phyloP scores from a whole-genome alignment of 2,113 vertebrate species.

The Lamprotornis superbus region DNA sequence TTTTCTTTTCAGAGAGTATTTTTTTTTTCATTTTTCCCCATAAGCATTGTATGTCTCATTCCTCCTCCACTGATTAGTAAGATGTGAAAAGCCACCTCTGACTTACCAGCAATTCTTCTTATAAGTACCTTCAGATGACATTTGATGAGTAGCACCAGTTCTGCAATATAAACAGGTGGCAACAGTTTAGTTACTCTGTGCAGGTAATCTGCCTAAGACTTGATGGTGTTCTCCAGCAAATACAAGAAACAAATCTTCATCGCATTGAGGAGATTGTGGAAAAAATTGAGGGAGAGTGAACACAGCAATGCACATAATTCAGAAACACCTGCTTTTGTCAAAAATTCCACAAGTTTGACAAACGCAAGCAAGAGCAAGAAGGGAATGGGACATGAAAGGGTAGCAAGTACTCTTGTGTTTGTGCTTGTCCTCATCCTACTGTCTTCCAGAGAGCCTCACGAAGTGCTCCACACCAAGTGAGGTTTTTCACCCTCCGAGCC shows the following conservation, averaged over 20 bases:
- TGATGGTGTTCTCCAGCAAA: background rate
- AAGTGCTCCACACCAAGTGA: background rate
- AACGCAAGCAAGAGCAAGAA: background rate
- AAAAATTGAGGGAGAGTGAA: background rate
- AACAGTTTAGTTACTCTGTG: background rate
- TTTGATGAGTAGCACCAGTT: background rate
- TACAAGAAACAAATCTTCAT: background rate
- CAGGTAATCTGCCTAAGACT: background rate
- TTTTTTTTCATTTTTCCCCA: background rate
- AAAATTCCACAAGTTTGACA: background rate
- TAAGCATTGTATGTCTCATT: background rate
- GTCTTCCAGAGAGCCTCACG: background rate
- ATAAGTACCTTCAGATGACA: background rate
- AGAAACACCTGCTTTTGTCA: background rate
- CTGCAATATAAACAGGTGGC: background rate
- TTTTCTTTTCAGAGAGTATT: background rate
- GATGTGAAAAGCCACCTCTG: background rate
- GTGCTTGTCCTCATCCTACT: background rate
- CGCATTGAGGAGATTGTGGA: background rate
- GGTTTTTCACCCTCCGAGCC: background rate
- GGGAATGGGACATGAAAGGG: background rate
- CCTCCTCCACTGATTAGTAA: background rate
- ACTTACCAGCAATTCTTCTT: background rate
- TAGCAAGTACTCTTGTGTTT: background rate
- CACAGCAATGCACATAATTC: background rate